phyloP scores from a whole-genome alignment of 2,888 invertebrate genomes.

The Macrosoma leucophasiata region DNA sequence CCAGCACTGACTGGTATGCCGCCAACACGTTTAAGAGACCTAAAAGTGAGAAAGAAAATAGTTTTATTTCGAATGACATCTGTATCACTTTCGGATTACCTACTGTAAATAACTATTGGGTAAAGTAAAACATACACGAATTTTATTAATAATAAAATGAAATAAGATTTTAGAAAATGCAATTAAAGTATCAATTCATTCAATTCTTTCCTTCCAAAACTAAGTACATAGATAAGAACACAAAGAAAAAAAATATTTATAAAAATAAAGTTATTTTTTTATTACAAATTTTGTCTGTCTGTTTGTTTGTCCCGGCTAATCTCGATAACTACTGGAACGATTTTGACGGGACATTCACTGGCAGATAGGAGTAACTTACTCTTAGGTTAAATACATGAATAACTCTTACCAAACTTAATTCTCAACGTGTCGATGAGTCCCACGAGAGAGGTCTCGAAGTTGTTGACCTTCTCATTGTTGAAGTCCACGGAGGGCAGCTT shows the following conservation, averaged over 20 bases:
- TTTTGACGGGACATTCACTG: background rate
- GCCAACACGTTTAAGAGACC: constrained; percentile 72
- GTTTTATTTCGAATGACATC: too few relatives aligned
- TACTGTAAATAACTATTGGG: too few relatives aligned
- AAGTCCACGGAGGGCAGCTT: constrained; percentile 33
- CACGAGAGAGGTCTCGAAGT: constrained; percentile 24
- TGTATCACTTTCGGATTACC: too few relatives aligned
- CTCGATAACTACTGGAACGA: background rate
- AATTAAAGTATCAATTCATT: background rate
- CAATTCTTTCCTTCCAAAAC: constrained; percentile 4
- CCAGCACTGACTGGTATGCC: constrained; percentile 78
- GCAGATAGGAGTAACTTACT: background rate
- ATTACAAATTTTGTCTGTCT: too few relatives aligned
- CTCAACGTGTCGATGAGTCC: constrained; percentile 33
- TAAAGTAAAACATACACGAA: too few relatives aligned
- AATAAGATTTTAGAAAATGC: background rate
- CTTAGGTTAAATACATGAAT: background rate
- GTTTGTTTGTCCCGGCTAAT: background rate
- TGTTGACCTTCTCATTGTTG: constrained; percentile 32
- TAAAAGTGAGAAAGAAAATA: constrained; percentile 29
- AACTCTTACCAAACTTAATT: constrained; percentile 38
- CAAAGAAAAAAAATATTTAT: background rate
- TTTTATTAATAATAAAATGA: too few relatives aligned
- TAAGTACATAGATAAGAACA: background rate
- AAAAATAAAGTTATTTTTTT: background rate